Evolutionary conservation across 1,140 invertebrate genomes (phyloP), one percentile per base, ranked within the genome.

Genomic region (Melipona quadrifasciata): DNA sequence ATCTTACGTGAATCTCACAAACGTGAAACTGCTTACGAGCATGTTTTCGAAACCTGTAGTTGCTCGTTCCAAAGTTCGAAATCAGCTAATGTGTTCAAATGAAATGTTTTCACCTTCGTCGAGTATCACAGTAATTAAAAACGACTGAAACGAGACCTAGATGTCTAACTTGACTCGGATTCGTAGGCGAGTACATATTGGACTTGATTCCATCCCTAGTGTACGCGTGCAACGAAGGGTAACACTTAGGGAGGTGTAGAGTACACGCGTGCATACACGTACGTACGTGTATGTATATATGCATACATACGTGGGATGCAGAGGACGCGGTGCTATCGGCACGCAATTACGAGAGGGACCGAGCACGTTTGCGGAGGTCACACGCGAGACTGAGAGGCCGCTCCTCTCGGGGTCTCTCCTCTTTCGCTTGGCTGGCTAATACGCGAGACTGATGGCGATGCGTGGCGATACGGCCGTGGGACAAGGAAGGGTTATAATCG

Each of bases 301-400:
- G 24, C 3, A 14, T 24, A 64, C 24, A 34, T 76, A 61, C 11
- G 47, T 19, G 24, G 17, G 34, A 61, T 27, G 27, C 64, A 31
- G 55, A 65, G 14, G 19, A 55, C 31, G 55, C 84, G 85, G 21
- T 61, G 80, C 84, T 75, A 89, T 87, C 84, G 78, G 34, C 82
- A 85, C 80, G 80, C 82, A 89, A 90, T 89, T 89, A 91, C 84
- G 67, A 64, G 61, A 83, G 53, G 73, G 68, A 70, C n/a, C 64
- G 67, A 84, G 64, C 78, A 80, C 71, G 74, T 27, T 76, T 64
- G 74, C 51, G 65, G 55, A 76, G 77, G 79, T 75, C 67, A 74
- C 61, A 73, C 70, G 47, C 27, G 47, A 27, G 47, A 86, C 70
- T 86, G 84, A 86, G 81, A 84, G 24, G 31, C 21, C 1, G 39